Percentiles rank a stretch among this genome's conserved stretches.
phyloP scores from a whole-genome alignment of 2,113 vertebrate species.

The Cepphus grylle region DNA sequence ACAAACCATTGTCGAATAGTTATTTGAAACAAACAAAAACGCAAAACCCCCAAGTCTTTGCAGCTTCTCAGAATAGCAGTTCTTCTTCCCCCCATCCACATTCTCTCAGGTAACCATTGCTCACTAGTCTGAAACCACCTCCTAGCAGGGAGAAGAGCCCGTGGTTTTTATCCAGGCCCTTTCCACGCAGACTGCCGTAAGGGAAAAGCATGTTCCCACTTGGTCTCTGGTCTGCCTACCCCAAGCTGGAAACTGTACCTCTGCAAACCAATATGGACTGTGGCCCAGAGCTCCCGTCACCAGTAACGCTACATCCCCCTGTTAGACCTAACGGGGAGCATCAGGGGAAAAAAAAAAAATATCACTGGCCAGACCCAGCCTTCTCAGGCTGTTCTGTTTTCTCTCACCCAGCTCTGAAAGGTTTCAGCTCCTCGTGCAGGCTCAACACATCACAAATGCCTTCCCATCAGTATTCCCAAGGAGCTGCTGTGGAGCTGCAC shows the following conservation, averaged over 20 bases:
- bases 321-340: rapidly evolving
- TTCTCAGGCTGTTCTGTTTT: not conserved
- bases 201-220: not conserved
- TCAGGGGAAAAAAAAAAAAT: not conserved
- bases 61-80: not conserved
- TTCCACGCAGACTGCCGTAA: rapidly evolving
- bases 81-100: not conserved
- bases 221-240: not conserved
- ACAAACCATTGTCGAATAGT: not conserved
- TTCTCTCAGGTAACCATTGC: not conserved
- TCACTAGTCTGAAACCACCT: not conserved
- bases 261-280: rapidly evolving
- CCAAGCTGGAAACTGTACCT: not conserved
- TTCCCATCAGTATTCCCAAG: not conserved
- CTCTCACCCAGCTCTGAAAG: not conserved
- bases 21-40: not conserved
- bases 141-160: not conserved
- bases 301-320: not conserved
- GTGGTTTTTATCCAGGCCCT: not conserved
- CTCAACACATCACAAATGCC: not conserved
- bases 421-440: not conserved
- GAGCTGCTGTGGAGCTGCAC: not conserved
- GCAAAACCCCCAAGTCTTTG: not conserved
- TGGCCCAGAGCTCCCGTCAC: not conserved
- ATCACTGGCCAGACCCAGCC: rapidly evolving